Base-by-base conservation (phyloP, 2,113 vertebrate species). In the Channa argus region DNA sequence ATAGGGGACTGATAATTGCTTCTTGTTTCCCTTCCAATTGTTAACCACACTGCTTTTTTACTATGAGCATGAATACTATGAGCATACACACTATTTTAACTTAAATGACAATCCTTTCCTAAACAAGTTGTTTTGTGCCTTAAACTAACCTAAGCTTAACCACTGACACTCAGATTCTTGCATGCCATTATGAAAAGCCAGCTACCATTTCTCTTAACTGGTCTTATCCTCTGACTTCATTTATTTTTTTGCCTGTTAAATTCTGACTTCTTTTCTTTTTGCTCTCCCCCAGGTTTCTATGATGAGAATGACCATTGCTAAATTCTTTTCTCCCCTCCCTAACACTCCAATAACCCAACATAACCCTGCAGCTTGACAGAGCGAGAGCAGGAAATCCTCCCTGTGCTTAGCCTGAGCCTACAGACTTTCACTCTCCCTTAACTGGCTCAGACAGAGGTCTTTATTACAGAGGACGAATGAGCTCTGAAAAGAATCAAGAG, bases 381-480 rank as follows among this genome's bases (percentile, higher is more conserved):
- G 52, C 84, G 80, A 88, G 70, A 84, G 77, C 84, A 87, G 82
- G 63, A 88, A 91, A 92, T 92, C 87, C 83, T 85, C 65, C 70
- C 61, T 76, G 55, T 86, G 84, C 86, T 91, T 89, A 85, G 80
- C 50, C 67, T 87, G 86, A 88, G 84, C 87, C 80, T 83, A 83
- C 70, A 87, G 87, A 88, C 84, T 91, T 83, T 79, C 77, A 89
- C 74, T 77, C 71, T 87, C 62, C 75, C 49, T 70, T 82, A 82
- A 84, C 79, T 38, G 24, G 77, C 89, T 91, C 74, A 89, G 79
- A 88, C 85, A 92, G 87, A 90, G 79, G 80, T 90, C 89, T 91
- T 88, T 85, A 90, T 88, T 83, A 83, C 74, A 10, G 61, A 83
- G 77, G 47, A 83, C 69, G 38, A 84, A 63, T 61, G 64, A 54